Evolutionary conservation across 2,888 invertebrate species (phyloP).

Genomic region (Drosophila colorata): DNA sequence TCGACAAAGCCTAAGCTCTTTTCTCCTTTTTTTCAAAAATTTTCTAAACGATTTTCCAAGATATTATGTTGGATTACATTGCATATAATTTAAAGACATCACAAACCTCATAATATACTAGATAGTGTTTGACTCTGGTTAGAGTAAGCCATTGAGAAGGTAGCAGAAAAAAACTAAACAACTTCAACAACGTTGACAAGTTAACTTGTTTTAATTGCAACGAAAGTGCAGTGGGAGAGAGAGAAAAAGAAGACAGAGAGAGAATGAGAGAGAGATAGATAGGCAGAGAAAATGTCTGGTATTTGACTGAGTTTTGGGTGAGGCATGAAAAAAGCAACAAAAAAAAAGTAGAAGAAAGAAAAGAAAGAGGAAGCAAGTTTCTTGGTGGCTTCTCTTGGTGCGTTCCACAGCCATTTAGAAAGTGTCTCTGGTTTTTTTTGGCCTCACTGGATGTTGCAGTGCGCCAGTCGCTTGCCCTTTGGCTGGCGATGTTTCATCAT

Average conservation of each 20-base stretch:
- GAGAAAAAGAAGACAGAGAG: neutral
- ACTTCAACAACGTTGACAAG: conserved; percentile 37
- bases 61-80: no score
- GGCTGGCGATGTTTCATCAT: conserved; percentile 50
- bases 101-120: conserved; percentile 1
- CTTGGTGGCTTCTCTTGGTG: conserved; percentile 35
- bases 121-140: neutral
- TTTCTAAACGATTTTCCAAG: no score
- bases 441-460: conserved; percentile 32
- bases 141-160: neutral
- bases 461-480: conserved; percentile 22
- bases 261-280: neutral
- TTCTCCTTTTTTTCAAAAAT: no score
- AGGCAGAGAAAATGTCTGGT: conserved; percentile 50
- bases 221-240: conserved; percentile 48
- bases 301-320: conserved; percentile 41
- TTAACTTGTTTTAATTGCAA: conserved; percentile 61
- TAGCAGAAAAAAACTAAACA: conserved; percentile 8
- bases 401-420: conserved; percentile 51
- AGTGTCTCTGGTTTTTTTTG: conserved; percentile 36
- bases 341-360: neutral
- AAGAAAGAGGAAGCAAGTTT: conserved; percentile 37
- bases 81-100: neutral
- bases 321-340: conserved; percentile 10
- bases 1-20: no score